Evolutionary conservation across 2,113 vertebrate species (phyloP).

Genomic region (Oophaga pumilio): DNA sequence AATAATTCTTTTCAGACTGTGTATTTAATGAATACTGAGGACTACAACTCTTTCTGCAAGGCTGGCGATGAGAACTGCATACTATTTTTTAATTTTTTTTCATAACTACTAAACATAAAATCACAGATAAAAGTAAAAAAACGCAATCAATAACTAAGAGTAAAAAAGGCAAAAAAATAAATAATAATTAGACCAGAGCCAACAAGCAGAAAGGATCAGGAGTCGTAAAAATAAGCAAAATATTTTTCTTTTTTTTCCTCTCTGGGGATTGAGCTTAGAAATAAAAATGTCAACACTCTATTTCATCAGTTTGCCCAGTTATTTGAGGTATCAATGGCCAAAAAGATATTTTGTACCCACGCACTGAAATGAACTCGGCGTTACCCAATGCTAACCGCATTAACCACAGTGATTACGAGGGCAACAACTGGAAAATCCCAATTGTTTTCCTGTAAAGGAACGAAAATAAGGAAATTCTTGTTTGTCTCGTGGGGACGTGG

Average conservation of each 20-base stretch:
- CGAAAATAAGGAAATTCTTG: constrained; percentile 54
- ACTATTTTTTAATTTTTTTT: constrained; percentile 22
- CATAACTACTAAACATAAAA: neutral
- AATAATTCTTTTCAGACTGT: neutral
- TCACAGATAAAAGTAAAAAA: neutral
- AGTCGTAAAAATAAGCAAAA: constrained; percentile 56
- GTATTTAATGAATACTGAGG: constrained; percentile 60
- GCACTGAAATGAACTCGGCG: constrained; percentile 26
- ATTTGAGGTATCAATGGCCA: constrained; percentile 32
- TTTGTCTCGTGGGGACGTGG: constrained; percentile 35
- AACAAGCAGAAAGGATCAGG: constrained; percentile 40
- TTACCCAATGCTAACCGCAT: constrained; percentile 35
- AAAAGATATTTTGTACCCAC: constrained; percentile 7
- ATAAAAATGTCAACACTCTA: constrained; percentile 57
- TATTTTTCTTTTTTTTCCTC: constrained; percentile 47
- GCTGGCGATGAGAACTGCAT: neutral
- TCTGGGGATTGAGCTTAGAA: constrained; percentile 46
- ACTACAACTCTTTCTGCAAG: constrained; percentile 55
- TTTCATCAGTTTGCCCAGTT: constrained; percentile 44
- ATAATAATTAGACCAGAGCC: constrained; percentile 31
- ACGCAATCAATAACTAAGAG: neutral
- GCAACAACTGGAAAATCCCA: constrained; percentile 48
- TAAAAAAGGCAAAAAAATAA: neutral
- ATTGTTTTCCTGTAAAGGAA: constrained; percentile 45
- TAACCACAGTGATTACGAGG: constrained; percentile 34